Conservation (phyloP, 2,888 invertebrate genomes). For the Ectobius pallidus region DNA sequence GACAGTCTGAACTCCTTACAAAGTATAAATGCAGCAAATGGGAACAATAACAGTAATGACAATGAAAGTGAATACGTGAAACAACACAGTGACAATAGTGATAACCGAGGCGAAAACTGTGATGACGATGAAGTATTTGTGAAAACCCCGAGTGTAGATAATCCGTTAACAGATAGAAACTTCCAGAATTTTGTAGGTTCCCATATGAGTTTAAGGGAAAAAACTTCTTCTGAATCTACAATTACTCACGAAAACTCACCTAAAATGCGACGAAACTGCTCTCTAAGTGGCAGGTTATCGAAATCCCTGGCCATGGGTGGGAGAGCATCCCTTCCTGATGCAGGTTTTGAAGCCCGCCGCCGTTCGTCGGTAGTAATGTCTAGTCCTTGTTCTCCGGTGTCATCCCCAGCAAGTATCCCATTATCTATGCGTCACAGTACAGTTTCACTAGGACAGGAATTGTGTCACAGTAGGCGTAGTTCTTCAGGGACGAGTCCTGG, state of each 20-base stretch:
- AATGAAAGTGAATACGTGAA: background rate
- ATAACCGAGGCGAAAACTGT: background rate
- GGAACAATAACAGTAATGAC: background rate
- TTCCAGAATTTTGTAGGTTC: background rate
- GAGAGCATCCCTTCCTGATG: conserved; percentile 7
- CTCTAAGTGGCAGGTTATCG: background rate
- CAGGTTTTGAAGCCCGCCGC: background rate
- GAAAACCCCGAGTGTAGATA: background rate
- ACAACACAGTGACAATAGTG: background rate
- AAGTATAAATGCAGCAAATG: background rate
- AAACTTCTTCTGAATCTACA: background rate
- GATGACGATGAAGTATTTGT: conserved; percentile 14
- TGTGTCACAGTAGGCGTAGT: background rate
- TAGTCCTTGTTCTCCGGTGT: conserved; percentile 25
- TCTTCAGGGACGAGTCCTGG: conserved; percentile 13
- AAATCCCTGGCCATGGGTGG: background rate
- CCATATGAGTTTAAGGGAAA: background rate
- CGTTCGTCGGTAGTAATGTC: background rate
- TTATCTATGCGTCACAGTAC: conserved; percentile 3
- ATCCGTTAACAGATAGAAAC: background rate
- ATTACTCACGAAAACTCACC: background rate
- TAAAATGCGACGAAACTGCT: background rate
- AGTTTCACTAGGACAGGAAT: background rate
- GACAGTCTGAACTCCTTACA: background rate
- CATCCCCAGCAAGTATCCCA: background rate